Base-by-base conservation (phyloP, 2,113 vertebrate species). In the Ivindomyrus marchei region DNA sequence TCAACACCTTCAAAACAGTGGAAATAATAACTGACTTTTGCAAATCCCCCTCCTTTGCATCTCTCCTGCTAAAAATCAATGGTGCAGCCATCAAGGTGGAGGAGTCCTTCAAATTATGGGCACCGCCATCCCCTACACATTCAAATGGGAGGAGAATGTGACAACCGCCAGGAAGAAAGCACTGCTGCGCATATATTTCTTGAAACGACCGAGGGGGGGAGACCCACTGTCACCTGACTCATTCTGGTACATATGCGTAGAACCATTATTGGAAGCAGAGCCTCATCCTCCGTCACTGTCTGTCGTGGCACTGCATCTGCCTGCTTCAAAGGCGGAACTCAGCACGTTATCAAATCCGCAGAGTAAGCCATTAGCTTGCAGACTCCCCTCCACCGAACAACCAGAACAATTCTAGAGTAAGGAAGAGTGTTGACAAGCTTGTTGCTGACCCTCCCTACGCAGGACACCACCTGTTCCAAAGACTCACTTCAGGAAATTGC, bases 1-100 rank as follows among this genome's bases (percentile, higher is more conserved):
- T 80, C 74, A 39, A 39, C 36, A 7, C 74, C 74, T 39, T 80
- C 36, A 80, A 80, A 42, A 80, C 74, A 39, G 70, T 80, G 36
- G 36, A 80, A 80, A 80, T 42, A 74, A 74, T 74, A 80, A 80
- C n/a, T 80, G 74, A 42, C 74, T 80, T 80, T 80, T 80, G 74
- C 74, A 42, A 80, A 80, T 39, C 36, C 31, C 74, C 74, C 36
- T 4, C 15, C 74, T 27, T 70, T 70, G 62, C 62, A 31, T 70
- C 74, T 39, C 74, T 80, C 74, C 31, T 80, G 31, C 36, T 74
- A 80, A 80, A 80, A 80, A 80, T 80, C 74, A 80, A 80, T 80
- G 74, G 15, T 19, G 36, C 74, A 39, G 74, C 36, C 74, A 42
- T 80, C 74, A 80, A 80, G 74, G n/a, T 80, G 36, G 74, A 17